These are phyloP conservation scores for Littorina saxatilis DNA, from an alignment of 1,140 invertebrate genomes.

Conservation along the genomic window DNA sequence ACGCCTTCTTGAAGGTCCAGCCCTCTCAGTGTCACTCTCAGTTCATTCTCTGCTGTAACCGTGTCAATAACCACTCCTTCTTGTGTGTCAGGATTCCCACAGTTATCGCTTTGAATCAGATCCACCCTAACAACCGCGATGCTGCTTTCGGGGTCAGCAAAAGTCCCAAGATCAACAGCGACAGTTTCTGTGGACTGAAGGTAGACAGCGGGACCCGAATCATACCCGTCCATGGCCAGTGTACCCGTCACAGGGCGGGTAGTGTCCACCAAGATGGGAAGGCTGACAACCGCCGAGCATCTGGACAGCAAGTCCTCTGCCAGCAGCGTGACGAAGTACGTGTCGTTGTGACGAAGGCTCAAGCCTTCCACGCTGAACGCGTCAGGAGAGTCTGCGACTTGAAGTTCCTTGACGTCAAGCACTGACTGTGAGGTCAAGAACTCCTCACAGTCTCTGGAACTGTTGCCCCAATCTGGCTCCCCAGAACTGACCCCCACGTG, in stretches of 20 bases:
- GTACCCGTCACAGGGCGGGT: neutral
- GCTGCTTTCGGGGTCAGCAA: slow-evolving; percentile 44
- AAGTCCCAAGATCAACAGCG: neutral
- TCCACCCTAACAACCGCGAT: slow-evolving; percentile 29
- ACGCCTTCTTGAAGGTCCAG: neutral
- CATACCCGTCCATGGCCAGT: neutral
- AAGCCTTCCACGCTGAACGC: neutral
- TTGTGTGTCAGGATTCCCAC: neutral
- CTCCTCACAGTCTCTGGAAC: neutral
- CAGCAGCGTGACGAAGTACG: slow-evolving; percentile 26
- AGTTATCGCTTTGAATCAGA: slow-evolving; percentile 12
- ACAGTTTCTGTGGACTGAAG: neutral
- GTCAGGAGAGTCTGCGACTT: neutral
- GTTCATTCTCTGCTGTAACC: neutral
- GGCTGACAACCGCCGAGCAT: slow-evolving; percentile 16
- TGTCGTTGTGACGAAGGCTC: neutral
- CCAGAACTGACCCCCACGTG: slow-evolving; percentile 36
- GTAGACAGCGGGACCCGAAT: neutral
- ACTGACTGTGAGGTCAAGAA: neutral
- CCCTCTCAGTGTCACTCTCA: neutral
- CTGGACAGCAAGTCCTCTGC: slow-evolving; percentile 15
- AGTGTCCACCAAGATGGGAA: slow-evolving; percentile 2
- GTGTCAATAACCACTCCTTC: neutral
- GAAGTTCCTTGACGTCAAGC: neutral
- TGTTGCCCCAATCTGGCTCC: neutral